Base-by-base conservation (phyloP, 2,113 vertebrate genomes). In the Ascaphus truei region DNA sequence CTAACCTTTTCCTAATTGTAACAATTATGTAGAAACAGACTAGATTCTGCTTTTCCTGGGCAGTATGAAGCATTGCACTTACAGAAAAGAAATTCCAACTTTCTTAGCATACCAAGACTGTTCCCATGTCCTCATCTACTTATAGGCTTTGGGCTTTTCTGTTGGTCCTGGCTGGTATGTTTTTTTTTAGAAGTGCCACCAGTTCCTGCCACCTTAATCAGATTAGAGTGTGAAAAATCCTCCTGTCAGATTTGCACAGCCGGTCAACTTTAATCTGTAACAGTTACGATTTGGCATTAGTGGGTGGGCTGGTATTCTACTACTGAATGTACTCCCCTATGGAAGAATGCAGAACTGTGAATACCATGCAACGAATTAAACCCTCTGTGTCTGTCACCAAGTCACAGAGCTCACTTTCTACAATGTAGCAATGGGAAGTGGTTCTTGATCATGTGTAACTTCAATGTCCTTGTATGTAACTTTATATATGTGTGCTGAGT, bases 141-240 rank as follows among this genome's bases (percentile, higher is more conserved):
- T 72, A 79, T 73, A 52, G 77, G 80, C 80, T 74, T 72, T 45
- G 45, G 33, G n/a, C 48, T 64, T 57, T 53, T 41, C 45, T 56
- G 33, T 37, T 61, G 47, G 71, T 67, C 58, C 43, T 16, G 30
- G 5, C 16, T 57, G 26, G 13, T 33, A 23, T 50, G 11, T 79
- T 79, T 75, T 80, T 76, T 73, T 86, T 88, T 85, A 80, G 31
- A 73, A 83, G 77, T 81, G 83, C 86, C 75, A 85, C 79, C 86
- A 88, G 85, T 87, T 91, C 91, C 90, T 91, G 77, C 77, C 90
- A 88, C 89, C 85, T 75, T 89, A 93, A 91, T 86, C 89, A 82
- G 53, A 86, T 92, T 92, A 88, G 18, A 47, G 16, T 51, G 29
- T 53, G 52, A 68, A 81, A 88, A 91, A 86, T 86, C 79, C 75